Percentiles rank a stretch among this genome's conserved stretches.
Evolutionary conservation across 2,797 vertebrate species (phyloP).

Genomic region (Anguilla anguilla): DNA sequence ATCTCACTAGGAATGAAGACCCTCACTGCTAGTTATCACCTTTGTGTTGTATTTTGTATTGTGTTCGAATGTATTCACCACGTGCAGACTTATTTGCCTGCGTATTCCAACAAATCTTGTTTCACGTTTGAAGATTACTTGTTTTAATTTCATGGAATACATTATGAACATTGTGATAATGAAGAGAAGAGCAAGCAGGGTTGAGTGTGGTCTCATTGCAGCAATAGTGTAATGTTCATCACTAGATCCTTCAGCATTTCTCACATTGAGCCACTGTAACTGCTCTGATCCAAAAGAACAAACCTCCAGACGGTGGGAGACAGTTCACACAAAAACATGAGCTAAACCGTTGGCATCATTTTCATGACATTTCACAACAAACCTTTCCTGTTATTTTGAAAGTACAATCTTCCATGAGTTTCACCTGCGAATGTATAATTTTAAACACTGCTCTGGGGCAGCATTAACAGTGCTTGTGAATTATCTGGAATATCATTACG

Average conservation of each 20-base stretch:
- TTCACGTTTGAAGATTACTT: neutral
- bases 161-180: neutral
- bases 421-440: neutral
- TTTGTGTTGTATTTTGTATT: neutral
- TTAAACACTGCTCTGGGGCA: neutral
- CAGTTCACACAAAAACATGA: neutral
- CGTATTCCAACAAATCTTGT: neutral
- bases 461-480: slow-evolving; percentile 5
- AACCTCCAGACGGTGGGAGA: neutral
- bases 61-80: neutral
- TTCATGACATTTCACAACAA: slow-evolving; percentile 13
- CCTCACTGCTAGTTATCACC: too few species aligned
- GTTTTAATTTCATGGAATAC: neutral
- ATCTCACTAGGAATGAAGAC: too few species aligned
- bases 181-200: neutral
- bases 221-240: neutral
- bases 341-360: neutral
- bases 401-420: neutral
- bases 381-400: neutral
- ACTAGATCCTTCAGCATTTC: neutral
- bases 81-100: neutral
- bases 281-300: neutral
- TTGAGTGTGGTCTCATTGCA: neutral
- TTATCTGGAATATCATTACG: neutral
- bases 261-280: neutral